Percentiles rank a stretch among this genome's conserved stretches.
These are phyloP conservation scores for Acipenser transmontanus DNA, from an alignment of 2,797 vertebrate species.

Conservation along the genomic window DNA sequence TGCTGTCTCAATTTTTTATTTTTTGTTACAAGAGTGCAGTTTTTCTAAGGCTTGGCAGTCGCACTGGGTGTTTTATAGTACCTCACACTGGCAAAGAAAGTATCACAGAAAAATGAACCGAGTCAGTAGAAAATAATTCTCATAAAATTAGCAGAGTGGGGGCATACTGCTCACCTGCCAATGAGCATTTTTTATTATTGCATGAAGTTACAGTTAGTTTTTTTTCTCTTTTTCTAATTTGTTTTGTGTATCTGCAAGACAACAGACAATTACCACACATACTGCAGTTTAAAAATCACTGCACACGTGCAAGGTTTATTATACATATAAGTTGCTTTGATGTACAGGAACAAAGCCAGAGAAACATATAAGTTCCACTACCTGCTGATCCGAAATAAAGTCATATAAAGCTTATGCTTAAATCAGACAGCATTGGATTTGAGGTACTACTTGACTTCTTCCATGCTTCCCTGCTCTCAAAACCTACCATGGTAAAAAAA, in stretches of 20 bases:
- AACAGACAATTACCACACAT: conserved; percentile 19
- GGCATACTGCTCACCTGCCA: conserved; percentile 13
- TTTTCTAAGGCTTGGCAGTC: conserved; percentile 11
- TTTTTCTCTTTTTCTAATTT: conserved; percentile 10
- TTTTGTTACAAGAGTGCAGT: not conserved
- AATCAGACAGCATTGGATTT: conserved; percentile 11
- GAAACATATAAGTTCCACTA: conserved; percentile 22
- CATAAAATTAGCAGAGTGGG: conserved; percentile 11
- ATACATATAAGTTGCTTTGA: conserved; percentile 16
- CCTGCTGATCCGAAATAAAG: conserved; percentile 18
- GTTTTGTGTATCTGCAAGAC: conserved; percentile 10
- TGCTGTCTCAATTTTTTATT: not conserved
- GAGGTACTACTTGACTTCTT: conserved; percentile 8
- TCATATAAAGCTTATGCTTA: conserved; percentile 22
- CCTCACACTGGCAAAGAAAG: conserved; percentile 13
- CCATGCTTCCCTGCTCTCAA: not conserved
- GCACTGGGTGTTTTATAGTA: conserved; percentile 11
- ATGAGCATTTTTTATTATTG: conserved; percentile 6
- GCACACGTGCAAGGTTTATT: conserved; percentile 14
- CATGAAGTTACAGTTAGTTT: not conserved
- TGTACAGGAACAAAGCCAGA: conserved; percentile 16
- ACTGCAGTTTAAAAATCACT: conserved; percentile 10
- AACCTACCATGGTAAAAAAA: no score
- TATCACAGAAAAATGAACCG: conserved; percentile 9
- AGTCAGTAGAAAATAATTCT: conserved; percentile 21